Evolutionary conservation across 2,797 vertebrate genomes (phyloP).

Genomic region (Karalla daura): DNA sequence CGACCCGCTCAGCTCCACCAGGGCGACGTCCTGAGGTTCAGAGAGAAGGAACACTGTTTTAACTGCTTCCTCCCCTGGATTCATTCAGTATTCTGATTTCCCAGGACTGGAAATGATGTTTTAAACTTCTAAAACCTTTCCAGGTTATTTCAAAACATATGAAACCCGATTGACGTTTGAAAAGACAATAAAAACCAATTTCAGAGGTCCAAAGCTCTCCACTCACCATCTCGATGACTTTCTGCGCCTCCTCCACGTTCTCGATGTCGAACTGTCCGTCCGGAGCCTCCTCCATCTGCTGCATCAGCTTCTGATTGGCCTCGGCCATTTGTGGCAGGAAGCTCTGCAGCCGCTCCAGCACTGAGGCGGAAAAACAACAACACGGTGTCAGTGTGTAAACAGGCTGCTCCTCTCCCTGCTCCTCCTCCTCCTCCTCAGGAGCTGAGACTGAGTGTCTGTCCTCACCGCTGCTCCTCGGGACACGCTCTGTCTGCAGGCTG

Average conservation of each 20-base stretch:
- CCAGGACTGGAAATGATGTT: no score
- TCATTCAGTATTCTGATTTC: no score
- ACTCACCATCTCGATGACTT: slow-evolving; percentile 93
- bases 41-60: not conserved
- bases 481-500: slow-evolving; percentile 84
- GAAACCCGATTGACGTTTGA: no score
- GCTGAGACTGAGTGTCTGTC: no score
- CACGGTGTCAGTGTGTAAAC: no score
- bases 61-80: no score
- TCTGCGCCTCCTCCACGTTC: slow-evolving; percentile 82
- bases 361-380: slow-evolving; percentile 65
- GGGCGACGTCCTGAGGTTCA: slow-evolving; percentile 86
- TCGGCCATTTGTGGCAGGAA: slow-evolving; percentile 93
- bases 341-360: slow-evolving; percentile 89
- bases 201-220: no score
- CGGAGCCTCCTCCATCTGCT: slow-evolving; percentile 85
- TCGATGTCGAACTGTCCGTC: slow-evolving; percentile 90
- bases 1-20: slow-evolving; percentile 88
- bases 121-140: no score
- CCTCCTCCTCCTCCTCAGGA: no score
- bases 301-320: slow-evolving; percentile 90
- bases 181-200: no score
- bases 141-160: no score
- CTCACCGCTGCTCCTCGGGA: slow-evolving; percentile 90
- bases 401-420: no score